Evolutionary conservation across 2,888 invertebrate genomes (phyloP).

Genomic region (Orchesellides sinensis): DNA sequence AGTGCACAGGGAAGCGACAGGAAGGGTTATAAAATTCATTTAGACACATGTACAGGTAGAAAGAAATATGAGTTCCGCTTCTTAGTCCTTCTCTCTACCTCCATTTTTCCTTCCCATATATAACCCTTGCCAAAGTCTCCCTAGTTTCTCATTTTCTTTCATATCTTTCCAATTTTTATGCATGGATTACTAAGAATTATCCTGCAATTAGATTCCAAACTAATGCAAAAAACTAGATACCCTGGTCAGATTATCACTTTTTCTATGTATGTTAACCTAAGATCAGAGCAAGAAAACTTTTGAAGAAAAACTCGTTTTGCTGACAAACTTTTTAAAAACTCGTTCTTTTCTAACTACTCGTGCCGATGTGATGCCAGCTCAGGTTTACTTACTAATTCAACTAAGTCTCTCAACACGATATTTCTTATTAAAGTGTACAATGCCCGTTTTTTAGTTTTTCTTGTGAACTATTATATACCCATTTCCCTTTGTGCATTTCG

Average conservation of each 20-base stretch:
- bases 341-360: conserved; percentile 50
- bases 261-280: neutral
- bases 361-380: neutral
- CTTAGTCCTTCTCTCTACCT: neutral
- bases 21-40: conserved; percentile 54
- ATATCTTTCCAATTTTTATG: conserved; percentile 58
- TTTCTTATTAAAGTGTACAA: conserved; percentile 36
- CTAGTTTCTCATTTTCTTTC: conserved; percentile 50
- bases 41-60: conserved; percentile 24
- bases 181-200: conserved; percentile 65
- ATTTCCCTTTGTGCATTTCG: conserved; percentile 45
- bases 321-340: conserved; percentile 60
- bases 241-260: conserved; percentile 55
- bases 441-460: conserved; percentile 31
- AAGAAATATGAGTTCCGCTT: conserved; percentile 55
- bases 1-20: neutral
- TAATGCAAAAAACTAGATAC: conserved; percentile 43
- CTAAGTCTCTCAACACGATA: conserved; percentile 40
- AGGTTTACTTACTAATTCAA: conserved; percentile 27
- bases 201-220: conserved; percentile 64
- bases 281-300: conserved; percentile 12
- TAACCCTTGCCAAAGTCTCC: conserved; percentile 4
- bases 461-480: conserved; percentile 44
- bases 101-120: neutral
- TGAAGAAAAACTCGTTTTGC: conserved; percentile 38